These are phyloP conservation scores for Epinotia nisella DNA, from an alignment of 2,888 invertebrate genomes.

Conservation along the genomic window DNA sequence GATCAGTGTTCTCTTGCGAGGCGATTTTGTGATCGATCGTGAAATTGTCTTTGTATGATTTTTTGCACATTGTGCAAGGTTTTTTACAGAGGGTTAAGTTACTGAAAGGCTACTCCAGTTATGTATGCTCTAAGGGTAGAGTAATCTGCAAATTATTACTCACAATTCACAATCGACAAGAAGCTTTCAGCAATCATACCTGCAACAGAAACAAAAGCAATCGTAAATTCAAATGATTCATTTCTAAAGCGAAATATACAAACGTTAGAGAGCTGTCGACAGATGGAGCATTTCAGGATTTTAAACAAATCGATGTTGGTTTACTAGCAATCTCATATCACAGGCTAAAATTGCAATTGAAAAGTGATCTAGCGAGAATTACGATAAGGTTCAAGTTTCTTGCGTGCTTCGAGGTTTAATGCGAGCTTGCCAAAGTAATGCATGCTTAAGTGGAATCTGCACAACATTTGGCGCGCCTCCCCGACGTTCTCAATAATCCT, in stretches of 20 bases:
- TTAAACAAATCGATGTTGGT: constrained; percentile 35
- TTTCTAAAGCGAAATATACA: constrained; percentile 31
- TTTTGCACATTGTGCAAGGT: too few relatives aligned
- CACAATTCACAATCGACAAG: constrained; percentile 9
- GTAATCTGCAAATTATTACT: neutral
- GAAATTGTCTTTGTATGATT: too few relatives aligned
- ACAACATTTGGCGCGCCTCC: constrained; percentile 57
- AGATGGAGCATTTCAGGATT: constrained; percentile 33
- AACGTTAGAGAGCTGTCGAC: constrained; percentile 32
- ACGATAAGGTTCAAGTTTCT: neutral
- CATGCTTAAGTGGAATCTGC: constrained; percentile 41
- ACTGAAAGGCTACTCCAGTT: too few relatives aligned
- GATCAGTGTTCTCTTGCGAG: too few relatives aligned
- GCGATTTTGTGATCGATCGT: too few relatives aligned
- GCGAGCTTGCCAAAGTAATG: constrained; percentile 8
- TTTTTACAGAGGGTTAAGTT: too few relatives aligned
- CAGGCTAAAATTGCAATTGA: neutral
- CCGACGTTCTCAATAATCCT: constrained; percentile 52
- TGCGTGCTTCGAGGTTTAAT: neutral
- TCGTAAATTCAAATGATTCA: constrained; percentile 33
- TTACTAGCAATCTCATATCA: constrained; percentile 7
- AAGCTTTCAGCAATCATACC: constrained; percentile 37
- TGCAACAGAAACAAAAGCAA: constrained; percentile 40
- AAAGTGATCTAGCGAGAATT: neutral
- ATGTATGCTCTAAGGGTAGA: too few relatives aligned